Evolutionary conservation across 2,113 vertebrate species (phyloP).

Genomic region (Prochilodus magdalenae): DNA sequence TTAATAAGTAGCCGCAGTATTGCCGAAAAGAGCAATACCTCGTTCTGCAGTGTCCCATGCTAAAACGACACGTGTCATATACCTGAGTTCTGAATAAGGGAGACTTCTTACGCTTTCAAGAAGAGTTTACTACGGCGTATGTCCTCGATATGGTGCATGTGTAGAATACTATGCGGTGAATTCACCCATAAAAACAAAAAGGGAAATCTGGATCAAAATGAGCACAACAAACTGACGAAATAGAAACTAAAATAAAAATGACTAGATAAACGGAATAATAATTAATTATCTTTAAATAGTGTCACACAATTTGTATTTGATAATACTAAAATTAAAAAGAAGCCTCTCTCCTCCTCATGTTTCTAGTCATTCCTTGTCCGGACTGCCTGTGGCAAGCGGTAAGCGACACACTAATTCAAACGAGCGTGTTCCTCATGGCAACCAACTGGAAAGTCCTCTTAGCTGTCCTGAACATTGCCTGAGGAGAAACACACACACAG

Average conservation of each 20-base stretch:
- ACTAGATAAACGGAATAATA: slow-evolving; percentile 83
- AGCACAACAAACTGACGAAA: slow-evolving; percentile 79
- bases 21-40: slow-evolving; percentile 55
- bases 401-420: slow-evolving; percentile 76
- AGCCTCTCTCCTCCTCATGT: slow-evolving; percentile 69
- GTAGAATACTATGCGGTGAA: slow-evolving; percentile 70
- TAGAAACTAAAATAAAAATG: slow-evolving; percentile 66
- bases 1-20: slow-evolving; percentile 42
- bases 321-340: slow-evolving; percentile 86
- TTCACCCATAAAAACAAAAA: slow-evolving; percentile 70
- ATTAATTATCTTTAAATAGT: slow-evolving; percentile 85
- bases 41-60: slow-evolving; percentile 63
- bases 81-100: slow-evolving; percentile 82
- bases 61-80: slow-evolving; percentile 70
- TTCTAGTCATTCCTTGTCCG: slow-evolving; percentile 60
- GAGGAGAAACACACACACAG: slow-evolving; percentile 36
- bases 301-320: slow-evolving; percentile 85
- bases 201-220: slow-evolving; percentile 67
- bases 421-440: slow-evolving; percentile 72
- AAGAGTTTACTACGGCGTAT: slow-evolving; percentile 52
- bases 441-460: slow-evolving; percentile 74
- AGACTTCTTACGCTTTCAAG: slow-evolving; percentile 62
- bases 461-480: slow-evolving; percentile 77
- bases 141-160: slow-evolving; percentile 63
- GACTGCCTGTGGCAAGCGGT: slow-evolving; percentile 64